Conservation (phyloP, 2,888 invertebrate genomes). For the Leptopterna dolabrata region DNA sequence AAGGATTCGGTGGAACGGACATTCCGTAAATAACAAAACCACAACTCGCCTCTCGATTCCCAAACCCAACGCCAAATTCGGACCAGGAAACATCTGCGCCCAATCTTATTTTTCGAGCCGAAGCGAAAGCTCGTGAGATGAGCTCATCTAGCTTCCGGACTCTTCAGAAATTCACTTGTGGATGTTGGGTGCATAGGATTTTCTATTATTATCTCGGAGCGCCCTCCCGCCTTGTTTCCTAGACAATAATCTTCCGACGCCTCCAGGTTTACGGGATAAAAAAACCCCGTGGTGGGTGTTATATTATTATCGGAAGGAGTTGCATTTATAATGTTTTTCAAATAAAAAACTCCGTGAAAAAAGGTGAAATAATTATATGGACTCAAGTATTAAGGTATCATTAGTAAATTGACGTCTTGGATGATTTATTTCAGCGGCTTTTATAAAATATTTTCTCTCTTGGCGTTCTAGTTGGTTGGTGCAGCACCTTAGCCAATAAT, state of each 20-base stretch:
- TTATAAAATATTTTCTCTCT: too few species aligned
- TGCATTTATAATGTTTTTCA: neutral
- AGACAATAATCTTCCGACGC: constrained; percentile 19
- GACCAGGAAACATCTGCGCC: constrained; percentile 27
- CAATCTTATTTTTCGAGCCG: neutral
- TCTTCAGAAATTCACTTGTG: constrained; percentile 53
- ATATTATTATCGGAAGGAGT: too few species aligned
- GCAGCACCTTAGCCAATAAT: neutral
- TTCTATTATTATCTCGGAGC: constrained; percentile 50
- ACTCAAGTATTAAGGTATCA: neutral
- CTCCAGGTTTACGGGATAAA: neutral
- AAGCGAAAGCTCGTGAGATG: neutral
- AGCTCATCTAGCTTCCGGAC: constrained; percentile 31
- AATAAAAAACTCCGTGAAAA: neutral
- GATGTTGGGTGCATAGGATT: constrained; percentile 36
- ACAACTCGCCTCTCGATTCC: neutral
- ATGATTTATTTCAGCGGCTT: too few species aligned
- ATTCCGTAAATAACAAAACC: constrained; percentile 25
- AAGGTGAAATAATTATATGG: neutral
- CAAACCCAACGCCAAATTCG: neutral
- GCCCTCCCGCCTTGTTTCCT: constrained; percentile 23
- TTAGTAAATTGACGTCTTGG: neutral
- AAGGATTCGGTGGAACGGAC: neutral
- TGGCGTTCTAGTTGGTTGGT: neutral
- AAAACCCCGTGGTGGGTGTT: neutral